A percentile compares a stretch with the other conserved stretches of the same genome.
Evolutionary conservation across 2,888 invertebrate genomes (phyloP).

Genomic region (Epiblema foenella): DNA sequence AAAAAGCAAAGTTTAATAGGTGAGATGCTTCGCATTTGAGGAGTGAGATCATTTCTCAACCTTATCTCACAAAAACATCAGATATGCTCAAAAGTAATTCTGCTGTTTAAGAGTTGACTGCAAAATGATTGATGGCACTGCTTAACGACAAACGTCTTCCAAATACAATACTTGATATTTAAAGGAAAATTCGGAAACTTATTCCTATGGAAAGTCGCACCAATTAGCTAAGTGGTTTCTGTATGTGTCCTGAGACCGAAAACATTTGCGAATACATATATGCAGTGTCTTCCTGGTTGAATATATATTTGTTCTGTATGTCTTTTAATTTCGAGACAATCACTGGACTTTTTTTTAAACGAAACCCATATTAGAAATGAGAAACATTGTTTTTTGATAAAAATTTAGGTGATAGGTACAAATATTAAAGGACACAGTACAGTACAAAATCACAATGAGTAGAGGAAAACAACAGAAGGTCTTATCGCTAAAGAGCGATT

Average conservation of each 20-base stretch:
- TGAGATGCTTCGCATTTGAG: conserved; percentile 31
- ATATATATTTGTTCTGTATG: conserved; percentile 6
- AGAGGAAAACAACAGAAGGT: too few species aligned
- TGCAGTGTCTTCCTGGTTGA: conserved; percentile 34
- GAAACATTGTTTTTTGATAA: not conserved
- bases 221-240: conserved; percentile 44
- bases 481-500: too few species aligned
- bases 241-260: conserved; percentile 29
- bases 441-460: too few species aligned
- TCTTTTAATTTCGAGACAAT: not conserved
- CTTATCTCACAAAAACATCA: conserved; percentile 69
- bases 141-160: conserved; percentile 67
- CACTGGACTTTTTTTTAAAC: not conserved
- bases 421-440: too few species aligned
- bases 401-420: not conserved
- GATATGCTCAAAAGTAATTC: conserved; percentile 76
- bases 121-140: conserved; percentile 75
- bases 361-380: not conserved
- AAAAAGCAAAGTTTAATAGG: conserved; percentile 28
- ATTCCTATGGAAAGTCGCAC: conserved; percentile 37
- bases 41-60: conserved; percentile 67
- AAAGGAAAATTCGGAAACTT: conserved; percentile 49
- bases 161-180: conserved; percentile 56
- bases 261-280: conserved; percentile 50
- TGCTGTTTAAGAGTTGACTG: conserved; percentile 71